phyloP scores from a whole-genome alignment of 2,113 vertebrate genomes.

The Seriola aureovittata region DNA sequence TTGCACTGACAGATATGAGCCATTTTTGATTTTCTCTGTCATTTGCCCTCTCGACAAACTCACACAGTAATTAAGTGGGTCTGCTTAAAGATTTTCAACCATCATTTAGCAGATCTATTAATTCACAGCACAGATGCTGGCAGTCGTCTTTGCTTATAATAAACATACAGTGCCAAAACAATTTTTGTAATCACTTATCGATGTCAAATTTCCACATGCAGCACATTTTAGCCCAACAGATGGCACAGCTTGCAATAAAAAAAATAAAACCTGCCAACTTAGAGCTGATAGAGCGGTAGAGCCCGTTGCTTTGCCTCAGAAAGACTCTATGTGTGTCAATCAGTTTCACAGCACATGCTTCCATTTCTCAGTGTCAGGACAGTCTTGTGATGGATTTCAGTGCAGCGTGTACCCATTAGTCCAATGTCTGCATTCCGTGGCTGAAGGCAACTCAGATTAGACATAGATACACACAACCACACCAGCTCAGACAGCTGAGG shows the following conservation, averaged over 20 bases:
- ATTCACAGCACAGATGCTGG: slow-evolving; percentile 4
- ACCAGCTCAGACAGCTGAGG: slow-evolving; percentile 41
- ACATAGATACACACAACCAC: slow-evolving; percentile 36
- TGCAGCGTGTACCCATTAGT: slow-evolving; percentile 39
- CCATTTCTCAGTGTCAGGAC: slow-evolving; percentile 4
- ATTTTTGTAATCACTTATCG: not conserved
- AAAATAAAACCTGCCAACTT: not conserved
- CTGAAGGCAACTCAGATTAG: slow-evolving; percentile 32
- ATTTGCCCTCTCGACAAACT: not conserved
- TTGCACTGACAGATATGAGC: not conserved
- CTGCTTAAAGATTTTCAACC: not conserved
- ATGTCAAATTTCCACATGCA: not conserved
- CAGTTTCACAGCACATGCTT: slow-evolving; percentile 15
- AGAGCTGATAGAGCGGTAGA: not conserved
- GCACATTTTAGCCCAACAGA: not conserved
- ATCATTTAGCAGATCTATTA: slow-evolving; percentile 14
- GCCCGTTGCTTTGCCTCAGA: not conserved
- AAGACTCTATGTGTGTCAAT: not conserved
- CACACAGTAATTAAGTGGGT: no score
- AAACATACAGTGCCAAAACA: not conserved
- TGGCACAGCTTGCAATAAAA: not conserved
- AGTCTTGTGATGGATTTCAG: slow-evolving; percentile 24
- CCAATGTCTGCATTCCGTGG: slow-evolving; percentile 31
- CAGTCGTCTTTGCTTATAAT: not conserved
- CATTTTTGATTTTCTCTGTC: not conserved